Conservation (phyloP, 2,113 vertebrate species). For the Salvelinus sp. region DNA sequence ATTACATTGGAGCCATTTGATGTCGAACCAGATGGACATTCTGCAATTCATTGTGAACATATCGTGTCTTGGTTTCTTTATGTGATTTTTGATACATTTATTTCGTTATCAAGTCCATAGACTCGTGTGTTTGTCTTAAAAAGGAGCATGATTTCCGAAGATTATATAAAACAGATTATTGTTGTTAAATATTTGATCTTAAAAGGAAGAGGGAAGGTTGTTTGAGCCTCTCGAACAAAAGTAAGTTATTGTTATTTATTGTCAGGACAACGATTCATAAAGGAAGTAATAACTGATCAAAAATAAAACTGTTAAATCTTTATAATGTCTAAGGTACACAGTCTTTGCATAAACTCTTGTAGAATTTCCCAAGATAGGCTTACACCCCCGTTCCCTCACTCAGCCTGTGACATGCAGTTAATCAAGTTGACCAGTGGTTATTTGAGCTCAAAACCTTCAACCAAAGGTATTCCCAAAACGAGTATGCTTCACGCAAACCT, state of each 20-base stretch:
- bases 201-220: conserved; percentile 77
- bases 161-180: conserved; percentile 69
- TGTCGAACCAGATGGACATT: conserved; percentile 55
- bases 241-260: conserved; percentile 99
- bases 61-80: conserved; percentile 74
- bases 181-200: conserved; percentile 89
- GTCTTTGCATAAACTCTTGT: conserved; percentile 15
- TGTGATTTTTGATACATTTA: conserved; percentile 68
- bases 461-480: too few relatives aligned
- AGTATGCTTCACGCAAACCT: too few relatives aligned
- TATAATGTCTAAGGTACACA: conserved; percentile 45
- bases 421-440: background rate
- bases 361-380: background rate
- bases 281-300: conserved; percentile 80
- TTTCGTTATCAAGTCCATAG: conserved; percentile 64
- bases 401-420: background rate
- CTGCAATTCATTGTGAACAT: conserved; percentile 66
- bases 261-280: conserved; percentile 80
- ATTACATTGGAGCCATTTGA: conserved; percentile 51
- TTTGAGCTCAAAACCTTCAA: too few relatives aligned
- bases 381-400: background rate
- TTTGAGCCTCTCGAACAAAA: conserved; percentile 85
- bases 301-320: conserved; percentile 57
- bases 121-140: conserved; percentile 70
- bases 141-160: conserved; percentile 80